These are phyloP conservation scores for Miichthys miiuy DNA, from an alignment of 2,797 vertebrate species.

Conservation along the genomic window DNA sequence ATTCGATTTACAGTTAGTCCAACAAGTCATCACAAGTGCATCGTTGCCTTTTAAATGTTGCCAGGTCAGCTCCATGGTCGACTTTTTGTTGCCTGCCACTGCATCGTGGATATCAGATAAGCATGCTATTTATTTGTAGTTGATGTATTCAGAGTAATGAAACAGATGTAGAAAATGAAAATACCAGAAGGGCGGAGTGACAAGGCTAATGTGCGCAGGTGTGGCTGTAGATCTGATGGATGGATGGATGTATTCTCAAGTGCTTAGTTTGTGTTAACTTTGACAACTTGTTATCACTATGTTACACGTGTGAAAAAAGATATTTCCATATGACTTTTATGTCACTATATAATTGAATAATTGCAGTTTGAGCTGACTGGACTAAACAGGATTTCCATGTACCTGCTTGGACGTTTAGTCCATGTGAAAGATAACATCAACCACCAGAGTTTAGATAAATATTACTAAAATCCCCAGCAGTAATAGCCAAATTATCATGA, in stretches of 20 bases:
- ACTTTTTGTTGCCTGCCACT: background rate
- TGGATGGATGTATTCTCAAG: background rate
- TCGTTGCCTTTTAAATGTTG: slow-evolving; percentile 4
- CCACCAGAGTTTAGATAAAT: background rate
- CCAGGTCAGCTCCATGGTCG: background rate
- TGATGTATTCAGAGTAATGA: background rate
- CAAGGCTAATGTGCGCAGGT: background rate
- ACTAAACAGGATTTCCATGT: background rate
- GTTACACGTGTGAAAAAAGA: background rate
- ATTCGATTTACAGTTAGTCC: slow-evolving; percentile 7
- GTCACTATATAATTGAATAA: background rate
- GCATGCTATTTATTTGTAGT: background rate
- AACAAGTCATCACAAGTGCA: background rate
- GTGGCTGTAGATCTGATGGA: background rate
- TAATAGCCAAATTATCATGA: background rate
- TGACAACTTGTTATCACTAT: too few species aligned
- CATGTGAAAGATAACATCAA: background rate
- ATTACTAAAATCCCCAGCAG: background rate
- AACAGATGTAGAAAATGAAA: background rate
- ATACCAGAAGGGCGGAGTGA: background rate
- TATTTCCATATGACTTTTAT: background rate
- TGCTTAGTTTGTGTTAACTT: background rate
- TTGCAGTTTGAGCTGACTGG: background rate
- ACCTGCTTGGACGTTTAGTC: background rate
- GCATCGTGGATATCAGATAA: background rate